Base-by-base conservation (phyloP, 1,140 invertebrate species). In the Drosophila lowei region DNA sequence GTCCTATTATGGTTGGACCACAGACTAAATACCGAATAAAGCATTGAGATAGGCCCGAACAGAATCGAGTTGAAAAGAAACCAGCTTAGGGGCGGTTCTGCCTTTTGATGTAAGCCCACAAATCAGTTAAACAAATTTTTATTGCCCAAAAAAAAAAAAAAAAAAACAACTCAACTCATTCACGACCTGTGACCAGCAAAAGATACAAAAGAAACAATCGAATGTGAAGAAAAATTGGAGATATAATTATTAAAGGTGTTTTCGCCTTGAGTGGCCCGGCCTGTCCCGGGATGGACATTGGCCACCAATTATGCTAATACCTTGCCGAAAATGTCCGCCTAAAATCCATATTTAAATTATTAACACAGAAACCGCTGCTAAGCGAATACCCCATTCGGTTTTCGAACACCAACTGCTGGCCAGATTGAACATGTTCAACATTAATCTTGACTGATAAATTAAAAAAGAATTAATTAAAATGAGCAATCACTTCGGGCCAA, bases 371-470 rank as follows among this genome's bases (percentile, higher is more conserved):
- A 59, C 53, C 30, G 23, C 49, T 25, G 18, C 47, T 21, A 9
- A 30, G 55, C 54, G 49, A 76, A 57, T 65, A 53, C 71, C 56
- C 50, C 76, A 85, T 56, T 73, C 63, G 60, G 77, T 76, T 68
- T 77, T 43, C 23, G 38, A 41, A 74, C 62, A 55, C 60, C 74
- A 77, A 77, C 68, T 62, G 57, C 50, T 75, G 73, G 64, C 72
- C 60, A 84, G 79, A 61, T 79, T 74, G 67, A 71, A 86, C 65
- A 88, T 88, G 77, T 86, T 86, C 67, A 77, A 71, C 81, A 85
- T 85, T 85, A 85, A 85, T 86, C 81, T 88, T 86, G 80, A 71
- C 81, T 85, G 77, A 81, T 81, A 81, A 88, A 85, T 85, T 85
- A 86, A 85, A 85, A 85, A 86, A 54, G 72, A 84, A 84, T 84